A percentile compares a stretch with the other conserved stretches of the same genome.
Evolutionary conservation across 2,888 invertebrate genomes (phyloP).

Genomic region (Acrocera orbiculus): DNA sequence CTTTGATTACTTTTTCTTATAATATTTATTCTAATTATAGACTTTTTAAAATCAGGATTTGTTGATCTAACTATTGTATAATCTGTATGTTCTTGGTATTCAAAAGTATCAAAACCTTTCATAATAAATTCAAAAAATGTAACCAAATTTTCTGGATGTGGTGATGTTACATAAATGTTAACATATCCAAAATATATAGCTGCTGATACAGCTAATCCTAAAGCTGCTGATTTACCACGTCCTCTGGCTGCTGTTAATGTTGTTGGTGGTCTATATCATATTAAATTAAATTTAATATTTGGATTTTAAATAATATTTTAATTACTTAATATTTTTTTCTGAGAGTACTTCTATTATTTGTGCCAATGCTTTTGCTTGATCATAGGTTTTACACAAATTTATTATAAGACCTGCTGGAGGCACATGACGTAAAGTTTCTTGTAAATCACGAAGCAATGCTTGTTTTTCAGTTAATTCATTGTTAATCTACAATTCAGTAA

Average conservation of each 20-base stretch:
- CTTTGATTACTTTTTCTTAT: constrained; percentile 83
- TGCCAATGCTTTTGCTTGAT: constrained; percentile 82
- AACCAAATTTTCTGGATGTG: constrained; percentile 93
- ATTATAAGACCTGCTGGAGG: constrained; percentile 83
- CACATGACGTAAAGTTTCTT: constrained; percentile 70
- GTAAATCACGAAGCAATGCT: constrained; percentile 51
- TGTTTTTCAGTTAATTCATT: constrained; percentile 35
- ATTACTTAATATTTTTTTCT: constrained; percentile 56
- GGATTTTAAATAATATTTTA: not conserved
- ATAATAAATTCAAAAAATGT: constrained; percentile 94
- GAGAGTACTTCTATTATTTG: constrained; percentile 91
- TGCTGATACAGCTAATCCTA: constrained; percentile 81
- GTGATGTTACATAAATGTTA: constrained; percentile 92
- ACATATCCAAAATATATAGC: constrained; percentile 65
- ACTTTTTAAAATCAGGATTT: constrained; percentile 92
- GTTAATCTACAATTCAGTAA: no score
- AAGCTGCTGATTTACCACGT: constrained; percentile 92
- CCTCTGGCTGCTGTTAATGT: constrained; percentile 93
- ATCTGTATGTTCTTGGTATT: constrained; percentile 91
- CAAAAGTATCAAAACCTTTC: constrained; percentile 84
- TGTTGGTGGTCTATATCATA: constrained; percentile 55
- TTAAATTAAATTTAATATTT: constrained; percentile 2
- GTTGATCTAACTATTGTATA: constrained; percentile 89
- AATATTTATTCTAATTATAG: constrained; percentile 82
- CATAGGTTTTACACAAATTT: constrained; percentile 77